phyloP scores from a whole-genome alignment of 2,888 invertebrate genomes.

The Drosophila imparisetae region DNA sequence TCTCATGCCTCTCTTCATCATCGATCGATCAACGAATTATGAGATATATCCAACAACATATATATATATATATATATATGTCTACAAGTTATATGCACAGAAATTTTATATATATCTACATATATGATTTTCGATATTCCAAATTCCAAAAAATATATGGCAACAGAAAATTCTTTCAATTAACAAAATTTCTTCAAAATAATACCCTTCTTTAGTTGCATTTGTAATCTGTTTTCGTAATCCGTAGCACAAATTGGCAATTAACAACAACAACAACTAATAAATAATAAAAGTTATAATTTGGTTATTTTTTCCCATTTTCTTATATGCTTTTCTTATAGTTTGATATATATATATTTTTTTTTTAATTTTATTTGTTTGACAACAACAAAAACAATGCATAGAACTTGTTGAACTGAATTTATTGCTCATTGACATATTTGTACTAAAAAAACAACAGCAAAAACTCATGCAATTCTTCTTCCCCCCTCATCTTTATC shows the following conservation, averaged over 20 bases:
- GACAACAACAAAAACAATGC: slow-evolving; percentile 31
- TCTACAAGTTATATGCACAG: slow-evolving; percentile 24
- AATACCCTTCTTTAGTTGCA: slow-evolving; percentile 39
- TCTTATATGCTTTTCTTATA: slow-evolving; percentile 29
- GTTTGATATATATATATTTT: slow-evolving; percentile 3
- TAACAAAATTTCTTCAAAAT: slow-evolving; percentile 13
- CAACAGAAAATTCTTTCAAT: slow-evolving; percentile 17
- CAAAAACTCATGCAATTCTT: slow-evolving; percentile 36
- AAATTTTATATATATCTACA: slow-evolving; percentile 15
- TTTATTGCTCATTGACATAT: slow-evolving; percentile 24
- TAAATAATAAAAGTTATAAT: slow-evolving; percentile 18
- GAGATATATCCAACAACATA: slow-evolving; percentile 9
- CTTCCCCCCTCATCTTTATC: slow-evolving; percentile 37
- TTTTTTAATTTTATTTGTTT: slow-evolving; percentile 25
- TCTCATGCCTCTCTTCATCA: slow-evolving; percentile 33
- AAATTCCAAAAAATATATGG: slow-evolving; percentile 52
- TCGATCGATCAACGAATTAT: slow-evolving; percentile 40
- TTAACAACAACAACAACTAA: slow-evolving; percentile 51
- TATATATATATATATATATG: not conserved
- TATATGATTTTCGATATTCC: slow-evolving; percentile 40
- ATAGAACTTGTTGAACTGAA: slow-evolving; percentile 27
- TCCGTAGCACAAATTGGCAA: slow-evolving; percentile 73
- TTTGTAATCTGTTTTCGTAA: slow-evolving; percentile 40
- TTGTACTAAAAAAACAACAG: slow-evolving; percentile 25
- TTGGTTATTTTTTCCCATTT: slow-evolving; percentile 9